Evolutionary conservation across 2,113 vertebrate genomes (phyloP), one percentile per base, ranked within the genome.

Genomic region (Tachysurus vachellii): DNA sequence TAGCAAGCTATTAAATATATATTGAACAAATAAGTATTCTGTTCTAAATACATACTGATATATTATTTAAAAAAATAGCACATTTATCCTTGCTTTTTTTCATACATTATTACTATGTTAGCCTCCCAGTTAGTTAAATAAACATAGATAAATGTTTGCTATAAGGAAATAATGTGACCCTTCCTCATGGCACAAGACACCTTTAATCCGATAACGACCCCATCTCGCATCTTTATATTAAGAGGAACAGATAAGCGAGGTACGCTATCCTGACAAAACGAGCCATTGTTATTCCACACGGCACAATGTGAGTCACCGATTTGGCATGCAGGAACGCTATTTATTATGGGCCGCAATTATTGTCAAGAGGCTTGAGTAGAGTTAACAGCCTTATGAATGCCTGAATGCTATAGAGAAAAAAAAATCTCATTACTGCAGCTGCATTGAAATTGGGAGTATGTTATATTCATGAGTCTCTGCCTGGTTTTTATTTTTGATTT

Each of bases 301-400:
- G 76, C 71, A 85, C 84, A 23, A 61, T 73, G 82, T 83, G 86
- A 89, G 77, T 89, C 87, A 91, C 83, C 64, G 76, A 85, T 89
- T 91, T 88, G 88, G 59, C 88, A 87, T 91, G 83, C 87, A 82
- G 84, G 56, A 76, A 76, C 68, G 79, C 79, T 82, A 71, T 85
- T 88, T 80, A 88, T 91, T 88, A 89, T 89, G 82, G 84, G 64
- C 82, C 62, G 80, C 90, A 89, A 92, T 91, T 88, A 87, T 76
- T 73, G 86, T 73, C 87, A 84, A 92, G 88, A 86, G 88, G 86
- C 79, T 85, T 53, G 62, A 90, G 82, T 80, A 76, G 68, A 84
- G 84, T 87, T 88, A 90, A 86, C 84, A 77, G 64, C 83, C 80
- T 83, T 85, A 88, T 26, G 42, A 88, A 88, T 88, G 85, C 87